Conservation (phyloP, 1,140 invertebrate species). For the Aphaenogaster floridana region DNA sequence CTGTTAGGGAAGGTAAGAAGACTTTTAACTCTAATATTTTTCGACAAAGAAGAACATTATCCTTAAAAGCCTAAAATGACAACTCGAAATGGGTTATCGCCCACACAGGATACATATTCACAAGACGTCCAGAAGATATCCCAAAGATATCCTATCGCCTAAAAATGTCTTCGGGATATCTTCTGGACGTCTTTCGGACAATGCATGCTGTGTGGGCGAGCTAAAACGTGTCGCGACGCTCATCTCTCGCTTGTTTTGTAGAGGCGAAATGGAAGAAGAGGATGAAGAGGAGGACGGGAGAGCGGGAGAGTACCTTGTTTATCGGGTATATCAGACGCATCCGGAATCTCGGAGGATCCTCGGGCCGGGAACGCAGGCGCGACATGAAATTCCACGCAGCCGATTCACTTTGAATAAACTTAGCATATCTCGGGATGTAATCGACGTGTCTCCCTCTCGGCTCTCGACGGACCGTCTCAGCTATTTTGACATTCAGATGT, state of each 20-base stretch:
- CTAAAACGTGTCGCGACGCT: not conserved
- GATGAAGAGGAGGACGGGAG: not conserved
- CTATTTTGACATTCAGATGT: constrained; percentile 50
- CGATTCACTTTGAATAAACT: constrained; percentile 37
- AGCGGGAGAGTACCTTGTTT: not conserved
- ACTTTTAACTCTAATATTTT: not conserved
- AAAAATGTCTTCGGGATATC: too few species aligned
- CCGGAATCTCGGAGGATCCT: not conserved
- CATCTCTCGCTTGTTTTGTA: constrained; percentile 9
- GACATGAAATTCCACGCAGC: not conserved
- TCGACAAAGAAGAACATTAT: not conserved
- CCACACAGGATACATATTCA: too few species aligned
- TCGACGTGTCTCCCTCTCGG: not conserved
- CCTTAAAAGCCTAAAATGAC: not conserved
- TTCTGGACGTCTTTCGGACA: too few species aligned
- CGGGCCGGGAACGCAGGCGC: not conserved
- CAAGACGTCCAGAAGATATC: too few species aligned
- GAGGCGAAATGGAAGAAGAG: not conserved
- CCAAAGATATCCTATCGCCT: too few species aligned
- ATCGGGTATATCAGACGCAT: not conserved
- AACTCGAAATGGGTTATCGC: not conserved
- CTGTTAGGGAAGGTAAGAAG: too few species aligned
- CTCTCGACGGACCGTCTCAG: not conserved
- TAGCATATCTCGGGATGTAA: constrained; percentile 29
- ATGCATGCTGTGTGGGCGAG: too few species aligned